Percentiles rank a stretch among this genome's conserved stretches.
phyloP scores from a whole-genome alignment of 2,113 vertebrate species.

The Phalacrocorax brasilianus region DNA sequence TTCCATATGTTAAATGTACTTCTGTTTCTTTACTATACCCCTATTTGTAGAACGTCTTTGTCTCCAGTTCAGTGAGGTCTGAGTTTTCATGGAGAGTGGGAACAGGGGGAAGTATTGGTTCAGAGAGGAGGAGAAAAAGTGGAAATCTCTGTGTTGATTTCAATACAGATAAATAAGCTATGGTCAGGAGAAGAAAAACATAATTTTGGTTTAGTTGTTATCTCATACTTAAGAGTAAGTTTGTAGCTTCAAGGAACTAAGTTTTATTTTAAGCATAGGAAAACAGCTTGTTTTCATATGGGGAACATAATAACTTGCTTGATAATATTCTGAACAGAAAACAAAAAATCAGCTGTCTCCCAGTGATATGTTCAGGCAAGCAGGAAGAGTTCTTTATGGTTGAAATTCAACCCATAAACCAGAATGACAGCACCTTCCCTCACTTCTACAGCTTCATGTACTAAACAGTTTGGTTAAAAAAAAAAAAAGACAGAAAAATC shows the following conservation, averaged over 20 bases:
- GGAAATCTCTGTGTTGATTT: neutral
- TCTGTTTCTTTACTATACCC: neutral
- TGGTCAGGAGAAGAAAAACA: neutral
- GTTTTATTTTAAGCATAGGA: neutral
- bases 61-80: neutral
- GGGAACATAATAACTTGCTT: neutral
- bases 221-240: neutral
- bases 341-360: neutral
- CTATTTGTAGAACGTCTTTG: neutral
- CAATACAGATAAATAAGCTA: neutral
- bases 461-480: neutral
- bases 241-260: neutral
- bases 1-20: neutral
- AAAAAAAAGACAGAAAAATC: neutral
- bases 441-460: neutral
- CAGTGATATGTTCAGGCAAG: neutral
- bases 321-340: neutral
- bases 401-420: neutral
- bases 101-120: neutral
- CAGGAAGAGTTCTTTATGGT: neutral
- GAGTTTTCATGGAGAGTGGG: neutral
- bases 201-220: neutral
- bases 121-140: neutral
- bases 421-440: neutral
- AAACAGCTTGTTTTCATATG: neutral